Evolutionary conservation across 2,113 vertebrate genomes (phyloP).

Genomic region (Gallinago jamesoni): DNA sequence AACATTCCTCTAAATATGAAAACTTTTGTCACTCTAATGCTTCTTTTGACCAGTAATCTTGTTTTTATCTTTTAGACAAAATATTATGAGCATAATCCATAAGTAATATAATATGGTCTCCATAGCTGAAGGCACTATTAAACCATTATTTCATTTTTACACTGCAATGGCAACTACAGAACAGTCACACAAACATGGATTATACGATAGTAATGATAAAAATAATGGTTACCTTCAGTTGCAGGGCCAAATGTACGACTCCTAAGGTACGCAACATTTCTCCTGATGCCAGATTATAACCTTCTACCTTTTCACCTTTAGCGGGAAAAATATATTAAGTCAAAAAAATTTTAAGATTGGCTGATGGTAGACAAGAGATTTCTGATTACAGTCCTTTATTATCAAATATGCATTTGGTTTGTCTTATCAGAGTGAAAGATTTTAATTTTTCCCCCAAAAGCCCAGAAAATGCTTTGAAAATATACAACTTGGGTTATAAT

Average conservation of each 20-base stretch:
- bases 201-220: not conserved
- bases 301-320: not conserved
- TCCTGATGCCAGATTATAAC: not conserved
- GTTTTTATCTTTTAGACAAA: not conserved
- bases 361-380: not conserved
- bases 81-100: not conserved
- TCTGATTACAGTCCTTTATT: not conserved
- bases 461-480: not conserved
- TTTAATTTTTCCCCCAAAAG: not conserved
- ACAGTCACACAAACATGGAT: not conserved
- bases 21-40: not conserved
- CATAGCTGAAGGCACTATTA: not conserved
- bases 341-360: not conserved
- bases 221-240: not conserved
- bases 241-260: not conserved
- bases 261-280: not conserved
- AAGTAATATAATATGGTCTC: not conserved
- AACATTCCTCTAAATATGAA: not conserved
- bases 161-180: not conserved
- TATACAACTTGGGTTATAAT: not conserved
- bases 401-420: not conserved
- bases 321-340: not conserved
- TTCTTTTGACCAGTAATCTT: not conserved
- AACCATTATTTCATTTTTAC: slow-evolving; percentile 1
- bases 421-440: not conserved